Percentiles rank a stretch among this genome's conserved stretches.
phyloP scores from a whole-genome alignment of 1,140 invertebrate genomes.

The Plodia interpunctella region DNA sequence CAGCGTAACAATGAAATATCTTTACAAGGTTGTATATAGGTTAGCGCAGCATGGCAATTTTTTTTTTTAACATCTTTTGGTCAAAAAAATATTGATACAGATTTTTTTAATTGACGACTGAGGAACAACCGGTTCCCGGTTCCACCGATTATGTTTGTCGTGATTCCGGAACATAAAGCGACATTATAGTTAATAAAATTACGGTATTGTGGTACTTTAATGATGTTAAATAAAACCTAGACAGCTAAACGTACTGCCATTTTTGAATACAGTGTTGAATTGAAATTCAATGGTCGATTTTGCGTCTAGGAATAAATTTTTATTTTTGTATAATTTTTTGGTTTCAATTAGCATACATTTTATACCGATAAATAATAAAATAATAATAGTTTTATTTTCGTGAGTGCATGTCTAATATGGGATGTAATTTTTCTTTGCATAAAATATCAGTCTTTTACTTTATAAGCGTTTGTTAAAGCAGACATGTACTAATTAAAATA shows the following conservation, averaged over 20 bases:
- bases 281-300: neutral
- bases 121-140: neutral
- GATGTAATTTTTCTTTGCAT: constrained; percentile 26
- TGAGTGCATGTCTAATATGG: constrained; percentile 10
- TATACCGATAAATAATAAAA: constrained; percentile 8
- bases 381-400: constrained; percentile 4
- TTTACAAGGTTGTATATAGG: neutral
- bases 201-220: constrained; percentile 18
- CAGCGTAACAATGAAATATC: neutral
- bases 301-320: constrained; percentile 2
- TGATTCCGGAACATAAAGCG: neutral
- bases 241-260: constrained; percentile 38
- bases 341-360: constrained; percentile 14
- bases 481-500: constrained; percentile 17
- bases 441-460: constrained; percentile 5
- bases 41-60: neutral
- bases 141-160: constrained; percentile 2
- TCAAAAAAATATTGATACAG: too few species aligned
- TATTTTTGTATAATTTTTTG: constrained; percentile 4
- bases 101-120: neutral
- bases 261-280: constrained; percentile 18
- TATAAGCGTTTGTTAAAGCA: neutral
- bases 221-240: constrained; percentile 17
- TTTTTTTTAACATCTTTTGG: too few species aligned
- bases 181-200: neutral